Percentiles rank a stretch among this genome's conserved stretches.
Evolutionary conservation across 2,113 vertebrate species (phyloP).

Genomic region (Laticauda colubrina): DNA sequence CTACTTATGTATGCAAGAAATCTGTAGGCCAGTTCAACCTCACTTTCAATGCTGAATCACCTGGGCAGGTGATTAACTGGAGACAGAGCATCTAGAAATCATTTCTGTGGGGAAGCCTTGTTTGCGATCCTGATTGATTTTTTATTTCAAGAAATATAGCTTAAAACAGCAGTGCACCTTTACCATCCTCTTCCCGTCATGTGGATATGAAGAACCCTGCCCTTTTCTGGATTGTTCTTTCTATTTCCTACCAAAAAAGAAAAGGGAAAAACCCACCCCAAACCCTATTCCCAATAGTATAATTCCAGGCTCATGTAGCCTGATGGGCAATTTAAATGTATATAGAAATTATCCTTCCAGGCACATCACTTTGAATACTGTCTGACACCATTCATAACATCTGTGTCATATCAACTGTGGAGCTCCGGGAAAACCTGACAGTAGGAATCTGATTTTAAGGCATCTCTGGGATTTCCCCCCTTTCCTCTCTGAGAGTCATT

Average conservation of each 20-base stretch:
- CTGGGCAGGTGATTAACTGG: neutral
- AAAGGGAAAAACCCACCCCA: neutral
- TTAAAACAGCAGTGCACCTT: neutral
- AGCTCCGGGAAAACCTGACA: neutral
- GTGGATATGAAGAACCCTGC: neutral
- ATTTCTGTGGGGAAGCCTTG: neutral
- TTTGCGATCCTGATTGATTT: neutral
- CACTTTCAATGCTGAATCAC: neutral
- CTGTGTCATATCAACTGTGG: conserved; percentile 11
- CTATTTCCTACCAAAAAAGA: neutral
- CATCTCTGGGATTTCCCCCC: neutral
- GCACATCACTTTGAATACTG: rapidly evolving
- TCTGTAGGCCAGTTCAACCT: too few relatives aligned
- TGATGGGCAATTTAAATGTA: neutral
- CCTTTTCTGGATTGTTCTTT: neutral
- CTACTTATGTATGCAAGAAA: neutral
- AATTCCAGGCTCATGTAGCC: neutral
- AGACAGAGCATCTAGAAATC: neutral
- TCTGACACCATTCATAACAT: neutral
- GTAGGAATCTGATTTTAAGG: conserved; percentile 3
- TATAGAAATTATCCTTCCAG: rapidly evolving
- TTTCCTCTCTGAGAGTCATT: conserved; percentile 7
- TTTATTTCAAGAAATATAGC: neutral
- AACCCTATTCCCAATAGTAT: neutral
- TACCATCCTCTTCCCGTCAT: neutral